Evolutionary conservation across 1,140 invertebrate genomes (phyloP), one percentile per base, ranked within the genome.

Genomic region (Ceratina australensis): DNA sequence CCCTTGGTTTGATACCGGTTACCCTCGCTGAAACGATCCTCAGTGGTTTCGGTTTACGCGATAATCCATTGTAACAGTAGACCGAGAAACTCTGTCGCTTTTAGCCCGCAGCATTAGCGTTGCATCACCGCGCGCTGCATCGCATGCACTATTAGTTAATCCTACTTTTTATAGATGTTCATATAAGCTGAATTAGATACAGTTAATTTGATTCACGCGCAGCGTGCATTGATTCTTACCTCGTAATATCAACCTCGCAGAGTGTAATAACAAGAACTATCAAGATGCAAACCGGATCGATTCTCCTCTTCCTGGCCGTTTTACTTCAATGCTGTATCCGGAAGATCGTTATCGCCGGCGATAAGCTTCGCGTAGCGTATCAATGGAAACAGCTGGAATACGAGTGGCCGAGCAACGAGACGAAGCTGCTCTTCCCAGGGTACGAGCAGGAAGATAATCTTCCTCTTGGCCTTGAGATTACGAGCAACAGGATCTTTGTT

Each of bases 371-470:
- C 63, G 94, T 95, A 5, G 93, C 92, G 16, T 96, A 94, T 87
- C 93, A 95, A 83, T 96, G 95, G 95, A 95, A 94, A 78, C 93
- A 95, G 87, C 90, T 96, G 22, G 95, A 96, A 83, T 96, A 94
- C 87, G 93, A 94, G 47, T 96, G 94, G 89, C 93, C 93, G 0
- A 93, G 80, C 26, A 87, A 93, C 1, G 92, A 93, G 0, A 93
- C 89, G 8, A 85, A 79, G 54, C 69, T 78, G 47, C 66, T 88
- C 0, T 90, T 91, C 33, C 83, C 90, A 22, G 82, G 86, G 78
- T 91, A 91, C 73, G 91, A 94, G 15, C 92, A 94, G 82, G 93
- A 94, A 75, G 95, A 96, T 87, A 95, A 95, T 80, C 91, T 96
- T 56, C 95, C 95, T 0, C 93, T 96, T 78, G 95, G 95, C 1